Base-by-base conservation (phyloP, 2,888 invertebrate species). In the Eumacrocentrus americanus region DNA sequence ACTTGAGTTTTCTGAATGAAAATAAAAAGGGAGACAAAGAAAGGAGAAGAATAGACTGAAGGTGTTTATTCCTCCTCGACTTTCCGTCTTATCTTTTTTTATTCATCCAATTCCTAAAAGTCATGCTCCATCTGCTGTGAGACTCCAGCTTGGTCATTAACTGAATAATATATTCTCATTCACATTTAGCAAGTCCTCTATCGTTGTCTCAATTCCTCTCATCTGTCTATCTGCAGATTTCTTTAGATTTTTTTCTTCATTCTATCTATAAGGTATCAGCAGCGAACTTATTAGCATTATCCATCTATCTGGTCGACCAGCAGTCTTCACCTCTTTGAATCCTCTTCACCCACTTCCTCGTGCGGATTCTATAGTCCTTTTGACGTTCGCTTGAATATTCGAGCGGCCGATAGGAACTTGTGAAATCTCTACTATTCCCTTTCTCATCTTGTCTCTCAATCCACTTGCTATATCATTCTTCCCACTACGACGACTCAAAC, bases 211-310 rank as follows among this genome's bases (percentile, higher is more conserved):
- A 7, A 12, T 12, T 40, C 12, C 4, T 22, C 25, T 25, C 25
- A 18, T 22, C 14, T 38, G 3, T n/a, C 12, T 20, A 38, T 23
- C 9, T 2, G 2, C 38, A 23, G 9, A n/a, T 14, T n/a, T 29
- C 6, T 25, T 34, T 22, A 20, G 16, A 16, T 3, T 34, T 50
- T 18, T 35, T 29, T 12, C 18, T n/a, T 50, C 23, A 23, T 22
- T 22, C 34, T 35, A 11, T 35, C 14, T 18, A 5, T 34, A 6
- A 16, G 9, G 35, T 12, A 14, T 7, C 22, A 37, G 18, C 42
- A 54, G 38, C 34, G 53, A 63, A 51, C 44, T 61, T 60, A 64
- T 66, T 63, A 66, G 50, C 64, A 66, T 66, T 61, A 66, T 66
- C 62, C 63, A 64, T 66, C 60, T 58, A 61, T 64, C 61, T 55